Evolutionary conservation across 2,113 vertebrate genomes (phyloP).

Genomic region (Sturnira hondurensis): DNA sequence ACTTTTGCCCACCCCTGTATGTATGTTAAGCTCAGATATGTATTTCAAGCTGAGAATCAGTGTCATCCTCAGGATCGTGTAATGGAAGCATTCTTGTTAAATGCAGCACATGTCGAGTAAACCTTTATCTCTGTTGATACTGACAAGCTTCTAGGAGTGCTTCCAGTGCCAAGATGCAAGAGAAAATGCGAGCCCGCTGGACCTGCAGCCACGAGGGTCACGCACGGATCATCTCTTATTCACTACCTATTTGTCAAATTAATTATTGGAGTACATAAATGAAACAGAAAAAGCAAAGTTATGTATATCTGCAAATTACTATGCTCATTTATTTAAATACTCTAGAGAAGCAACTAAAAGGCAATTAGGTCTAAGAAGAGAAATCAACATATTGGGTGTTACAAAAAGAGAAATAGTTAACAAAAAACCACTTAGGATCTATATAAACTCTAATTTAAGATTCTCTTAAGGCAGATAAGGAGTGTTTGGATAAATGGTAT

Average conservation of each 20-base stretch:
- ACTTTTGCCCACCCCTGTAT: neutral
- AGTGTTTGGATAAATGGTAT: neutral
- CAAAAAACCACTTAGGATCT: neutral
- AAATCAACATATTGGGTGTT: neutral
- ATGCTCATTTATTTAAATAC: neutral
- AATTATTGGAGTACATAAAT: neutral
- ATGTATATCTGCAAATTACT: neutral
- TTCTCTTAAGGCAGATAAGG: neutral
- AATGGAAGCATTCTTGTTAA: neutral
- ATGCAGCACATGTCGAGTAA: neutral
- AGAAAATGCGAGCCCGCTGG: neutral
- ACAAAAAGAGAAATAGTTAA: conserved; percentile 4
- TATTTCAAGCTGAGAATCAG: neutral
- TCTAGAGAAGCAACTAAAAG: neutral
- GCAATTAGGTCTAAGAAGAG: neutral
- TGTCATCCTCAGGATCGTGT: neutral
- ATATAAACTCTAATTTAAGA: neutral
- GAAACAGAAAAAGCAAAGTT: neutral
- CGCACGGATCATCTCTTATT: neutral
- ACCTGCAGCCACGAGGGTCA: neutral
- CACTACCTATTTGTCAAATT: neutral
- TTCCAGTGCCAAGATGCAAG: neutral
- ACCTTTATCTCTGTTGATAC: neutral
- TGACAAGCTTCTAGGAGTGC: neutral
- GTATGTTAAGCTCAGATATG: neutral